A percentile compares a stretch with the other conserved stretches of the same genome.
Conservation (phyloP, 2,113 vertebrate genomes). For the Odontesthes bonariensis region DNA sequence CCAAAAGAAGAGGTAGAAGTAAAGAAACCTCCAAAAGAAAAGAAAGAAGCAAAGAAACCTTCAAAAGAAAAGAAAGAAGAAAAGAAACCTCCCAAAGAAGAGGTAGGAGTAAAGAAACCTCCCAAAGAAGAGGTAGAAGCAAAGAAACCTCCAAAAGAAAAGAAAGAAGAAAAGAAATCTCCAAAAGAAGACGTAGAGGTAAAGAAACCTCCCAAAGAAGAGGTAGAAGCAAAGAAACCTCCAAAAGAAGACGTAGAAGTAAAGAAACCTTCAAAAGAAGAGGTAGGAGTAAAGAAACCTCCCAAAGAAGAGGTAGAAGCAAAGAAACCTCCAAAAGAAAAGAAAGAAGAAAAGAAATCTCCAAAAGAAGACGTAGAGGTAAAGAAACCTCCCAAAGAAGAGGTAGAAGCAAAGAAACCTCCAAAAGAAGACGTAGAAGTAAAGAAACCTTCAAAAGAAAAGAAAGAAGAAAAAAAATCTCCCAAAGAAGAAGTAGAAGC, state of each 20-base stretch:
- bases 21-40: slow-evolving; percentile 7
- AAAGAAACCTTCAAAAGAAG: neutral
- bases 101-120: too few relatives aligned
- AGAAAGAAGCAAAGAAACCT: slow-evolving; percentile 4
- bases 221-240: neutral
- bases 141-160: neutral
- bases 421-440: neutral
- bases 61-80: neutral
- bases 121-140: neutral
- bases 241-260: neutral
- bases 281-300: neutral
- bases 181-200: neutral
- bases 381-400: neutral
- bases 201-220: neutral
- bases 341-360: neutral
- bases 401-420: neutral
- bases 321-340: neutral
- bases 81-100: neutral
- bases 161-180: neutral
- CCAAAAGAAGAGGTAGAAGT: slow-evolving; percentile 4
- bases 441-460: too few relatives aligned
- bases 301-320: neutral
- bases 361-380: neutral
- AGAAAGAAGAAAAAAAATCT: neutral
- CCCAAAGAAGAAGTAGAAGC: neutral